A percentile compares a stretch with the other conserved stretches of the same genome.
These are phyloP conservation scores for Cynoglossus semilaevis DNA, from an alignment of 2,113 vertebrate species.

Conservation along the genomic window DNA sequence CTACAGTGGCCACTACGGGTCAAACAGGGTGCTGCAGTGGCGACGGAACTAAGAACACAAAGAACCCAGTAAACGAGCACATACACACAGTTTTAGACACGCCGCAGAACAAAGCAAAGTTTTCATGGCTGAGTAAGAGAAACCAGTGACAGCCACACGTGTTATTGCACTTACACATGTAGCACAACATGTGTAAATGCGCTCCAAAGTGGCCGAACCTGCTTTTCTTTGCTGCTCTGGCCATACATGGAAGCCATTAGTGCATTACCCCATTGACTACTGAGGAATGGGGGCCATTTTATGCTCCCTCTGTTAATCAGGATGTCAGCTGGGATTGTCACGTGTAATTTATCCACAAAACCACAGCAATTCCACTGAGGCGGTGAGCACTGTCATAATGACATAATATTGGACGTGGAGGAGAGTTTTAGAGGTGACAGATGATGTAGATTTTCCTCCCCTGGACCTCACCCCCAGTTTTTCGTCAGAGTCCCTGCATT, in stretches of 20 bases:
- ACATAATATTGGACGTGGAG: constrained; percentile 56
- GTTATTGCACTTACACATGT: background rate
- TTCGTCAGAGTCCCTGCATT: constrained; percentile 36
- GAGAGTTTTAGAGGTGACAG: constrained; percentile 47
- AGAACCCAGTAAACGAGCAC: background rate
- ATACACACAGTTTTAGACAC: background rate
- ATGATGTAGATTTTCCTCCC: constrained; percentile 51
- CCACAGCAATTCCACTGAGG: constrained; percentile 59
- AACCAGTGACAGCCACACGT: constrained; percentile 12
- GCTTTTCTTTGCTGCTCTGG: constrained; percentile 16
- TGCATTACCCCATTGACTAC: constrained; percentile 47
- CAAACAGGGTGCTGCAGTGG: constrained; percentile 44
- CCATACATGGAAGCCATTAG: constrained; percentile 67
- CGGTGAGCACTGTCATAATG: constrained; percentile 46
- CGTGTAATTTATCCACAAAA: constrained; percentile 64
- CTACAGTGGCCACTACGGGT: constrained; percentile 66
- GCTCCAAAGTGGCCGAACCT: constrained; percentile 8
- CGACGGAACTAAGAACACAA: constrained; percentile 20
- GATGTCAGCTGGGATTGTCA: constrained; percentile 68
- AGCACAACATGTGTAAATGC: background rate
- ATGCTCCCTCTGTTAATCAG: constrained; percentile 66
- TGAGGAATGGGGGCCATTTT: constrained; percentile 55
- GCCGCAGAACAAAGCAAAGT: constrained; percentile 1
- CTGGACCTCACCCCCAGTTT: constrained; percentile 11
- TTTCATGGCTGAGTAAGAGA: constrained; percentile 5